phyloP scores from a whole-genome alignment of 2,113 vertebrate genomes.

The Crotophaga sulcirostris region DNA sequence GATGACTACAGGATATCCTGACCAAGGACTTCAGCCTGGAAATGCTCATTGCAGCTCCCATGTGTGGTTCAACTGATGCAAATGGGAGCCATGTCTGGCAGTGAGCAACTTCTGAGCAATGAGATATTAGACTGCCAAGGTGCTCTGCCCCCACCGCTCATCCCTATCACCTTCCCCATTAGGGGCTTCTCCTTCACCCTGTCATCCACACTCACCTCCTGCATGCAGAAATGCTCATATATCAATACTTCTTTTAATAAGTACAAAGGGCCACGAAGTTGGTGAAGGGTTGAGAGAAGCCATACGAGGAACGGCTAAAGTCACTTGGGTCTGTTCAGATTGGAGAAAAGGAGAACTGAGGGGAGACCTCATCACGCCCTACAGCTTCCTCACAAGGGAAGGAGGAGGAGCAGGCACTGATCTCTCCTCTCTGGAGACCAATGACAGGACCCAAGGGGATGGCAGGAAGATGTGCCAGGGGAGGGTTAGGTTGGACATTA shows the following conservation, averaged over 20 bases:
- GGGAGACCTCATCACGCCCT: too few species aligned
- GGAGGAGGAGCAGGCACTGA: too few species aligned
- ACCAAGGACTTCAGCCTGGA: background rate
- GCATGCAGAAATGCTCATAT: background rate
- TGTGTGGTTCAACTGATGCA: fast-evolving
- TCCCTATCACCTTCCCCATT: fast-evolving
- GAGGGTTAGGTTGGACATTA: too few species aligned
- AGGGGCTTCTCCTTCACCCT: background rate
- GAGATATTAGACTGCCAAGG: fast-evolving
- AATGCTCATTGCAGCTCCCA: background rate
- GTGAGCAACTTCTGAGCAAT: fast-evolving
- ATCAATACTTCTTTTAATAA: background rate
- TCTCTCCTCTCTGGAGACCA: too few species aligned
- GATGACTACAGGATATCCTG: background rate
- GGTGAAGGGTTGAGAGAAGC: too few species aligned
- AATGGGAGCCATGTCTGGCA: fast-evolving
- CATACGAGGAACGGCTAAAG: too few species aligned
- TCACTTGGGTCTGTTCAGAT: too few species aligned
- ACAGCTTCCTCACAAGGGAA: too few species aligned
- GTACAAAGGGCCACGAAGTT: too few species aligned
- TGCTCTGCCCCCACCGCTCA: background rate
- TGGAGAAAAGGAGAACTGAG: too few species aligned
- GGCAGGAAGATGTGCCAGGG: too few species aligned
- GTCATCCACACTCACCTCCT: fast-evolving
- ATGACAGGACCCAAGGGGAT: too few species aligned